Evolutionary conservation across 2,113 vertebrate species (phyloP), one percentile per base, ranked within the genome.

Genomic region (Atherinomorus stipes): DNA sequence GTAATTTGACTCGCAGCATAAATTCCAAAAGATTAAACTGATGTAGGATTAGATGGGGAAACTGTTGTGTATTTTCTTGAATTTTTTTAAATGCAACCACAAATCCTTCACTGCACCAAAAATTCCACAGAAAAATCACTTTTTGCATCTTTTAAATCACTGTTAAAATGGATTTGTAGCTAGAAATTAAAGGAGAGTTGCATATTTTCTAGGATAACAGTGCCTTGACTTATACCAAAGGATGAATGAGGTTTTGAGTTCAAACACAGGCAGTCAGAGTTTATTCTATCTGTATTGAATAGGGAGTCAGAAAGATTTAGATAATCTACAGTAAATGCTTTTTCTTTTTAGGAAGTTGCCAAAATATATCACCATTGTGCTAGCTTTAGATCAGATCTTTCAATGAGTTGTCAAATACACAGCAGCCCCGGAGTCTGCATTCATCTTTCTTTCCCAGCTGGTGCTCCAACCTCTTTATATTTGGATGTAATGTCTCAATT

Each of bases 271-370:
- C 38, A 22, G 64, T 53, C 52, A 31, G 44, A 42, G 61, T 50
- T 18, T 70, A 34, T 74, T 79, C 50, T 60, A 74, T 83, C 61
- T 59, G 21, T 50, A 28, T 6, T 65, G 26, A 66, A 71, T 11
- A 47, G 59, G 73, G 57, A 57, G 57, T 65, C 64, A 34, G 45
- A 59, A 54, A 75, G 61, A 80, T 78, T 65, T 47, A 40, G 60
- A 60, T 82, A 40, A 74, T 71, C 44, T 59, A 22, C 11, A 57
- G 12, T 22, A 47, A 78, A 66, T 31, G 45, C 31, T 8, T 34
- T 19, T 72, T 79, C 74, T 79, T 74, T 78, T 88, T 75, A 78
- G 72, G 70, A 71, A 80, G 7, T 11, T 53, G 50, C 12, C 45
- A 73, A 71, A 64, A 69, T 66, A 56, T 13, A 28, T 71, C 26